Evolutionary conservation across 2,113 vertebrate genomes (phyloP), one percentile per base, ranked within the genome.

Genomic region (Setophaga kirtlandii): DNA sequence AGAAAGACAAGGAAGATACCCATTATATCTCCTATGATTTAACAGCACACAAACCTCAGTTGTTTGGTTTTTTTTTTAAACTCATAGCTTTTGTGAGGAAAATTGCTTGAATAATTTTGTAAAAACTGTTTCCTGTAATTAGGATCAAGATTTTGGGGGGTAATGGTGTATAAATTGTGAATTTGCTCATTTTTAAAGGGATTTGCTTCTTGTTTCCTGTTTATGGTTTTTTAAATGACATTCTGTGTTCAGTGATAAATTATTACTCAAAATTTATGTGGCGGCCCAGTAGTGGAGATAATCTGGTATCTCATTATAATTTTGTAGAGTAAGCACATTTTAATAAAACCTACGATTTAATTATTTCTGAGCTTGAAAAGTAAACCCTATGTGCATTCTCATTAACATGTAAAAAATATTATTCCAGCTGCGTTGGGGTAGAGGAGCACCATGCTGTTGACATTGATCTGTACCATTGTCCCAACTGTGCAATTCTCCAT

Each of bases 381-480:
- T 55, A 80, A 74, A 55, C 22, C 70, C 86, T 86, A 68, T 37
- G 23, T 63, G 35, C 35, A 52, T 93, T 91, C n/a, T 91, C 37
- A 90, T 83, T 93, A 96, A 93, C 76, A 55, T 86, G 78, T 83
- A 6, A 70, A 96, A 94, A 87, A 90, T 93, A 79, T 80, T 64
- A 6, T 98, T 96, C 63, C 97, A 99, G 99, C 97, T 99, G 99
- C 37, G 99, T 99, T 93, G 98, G 98, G 89, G 99, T 99, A 67
- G 99, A 99, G 95, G 99, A 99, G 94, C 99, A 99, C 94, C 98
- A 99, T 98, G 99, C 99, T 59, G 98, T 99, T 97, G 99, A 99
- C 94, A 99, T 99, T 79, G 99, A 99, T 90, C 98, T 99, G 13
- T 99, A 99, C 97, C 99, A 99, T 98, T 99, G 99, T 98, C 99